These are phyloP conservation scores for Pteropus rufus DNA, from an alignment of 2,797 vertebrate species.

Conservation along the genomic window DNA sequence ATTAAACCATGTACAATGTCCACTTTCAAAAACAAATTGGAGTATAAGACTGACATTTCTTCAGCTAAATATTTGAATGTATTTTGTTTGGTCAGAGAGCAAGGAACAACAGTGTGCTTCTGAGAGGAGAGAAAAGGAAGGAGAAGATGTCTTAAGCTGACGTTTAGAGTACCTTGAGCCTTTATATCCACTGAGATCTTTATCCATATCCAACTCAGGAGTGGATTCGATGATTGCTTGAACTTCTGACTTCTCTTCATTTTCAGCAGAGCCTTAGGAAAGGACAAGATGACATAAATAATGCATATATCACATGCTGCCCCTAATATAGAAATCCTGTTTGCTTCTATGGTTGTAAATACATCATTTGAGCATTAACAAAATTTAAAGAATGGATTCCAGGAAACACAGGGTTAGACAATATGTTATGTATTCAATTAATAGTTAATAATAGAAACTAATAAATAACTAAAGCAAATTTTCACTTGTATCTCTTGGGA, in stretches of 20 bases:
- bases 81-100: neutral
- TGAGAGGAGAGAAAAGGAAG: neutral
- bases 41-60: conserved; percentile 21
- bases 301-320: neutral
- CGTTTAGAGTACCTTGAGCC: conserved; percentile 89
- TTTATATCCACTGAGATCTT: conserved; percentile 90
- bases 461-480: neutral
- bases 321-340: neutral
- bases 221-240: conserved; percentile 98
- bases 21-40: conserved; percentile 10
- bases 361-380: neutral
- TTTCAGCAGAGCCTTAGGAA: conserved; percentile 85
- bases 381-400: neutral
- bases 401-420: neutral
- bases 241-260: conserved; percentile 93
- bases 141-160: neutral
- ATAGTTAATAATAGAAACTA: neutral
- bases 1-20: neutral
- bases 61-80: neutral
- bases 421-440: neutral
- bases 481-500: neutral
- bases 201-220: conserved; percentile 96
- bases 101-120: neutral
- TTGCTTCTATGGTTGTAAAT: neutral
- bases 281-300: conserved; percentile 17